These are phyloP conservation scores for Anneissia japonica DNA, from an alignment of 35 echinoderm and acorn worm species.

Conservation along the genomic window DNA sequence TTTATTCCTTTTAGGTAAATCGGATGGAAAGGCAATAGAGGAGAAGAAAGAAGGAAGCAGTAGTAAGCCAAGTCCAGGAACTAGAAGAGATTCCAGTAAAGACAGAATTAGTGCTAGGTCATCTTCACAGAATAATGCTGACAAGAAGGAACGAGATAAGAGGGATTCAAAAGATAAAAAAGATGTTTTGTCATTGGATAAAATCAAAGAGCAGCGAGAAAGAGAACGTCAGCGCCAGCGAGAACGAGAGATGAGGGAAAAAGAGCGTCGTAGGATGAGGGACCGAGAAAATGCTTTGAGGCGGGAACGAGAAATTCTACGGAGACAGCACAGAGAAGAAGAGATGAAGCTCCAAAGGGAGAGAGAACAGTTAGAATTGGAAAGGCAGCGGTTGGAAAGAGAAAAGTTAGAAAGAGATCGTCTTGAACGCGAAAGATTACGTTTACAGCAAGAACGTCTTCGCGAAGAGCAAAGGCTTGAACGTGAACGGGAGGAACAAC, in stretches of 20 bases:
- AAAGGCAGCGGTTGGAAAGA: conserved; percentile 54
- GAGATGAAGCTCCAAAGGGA: conserved; percentile 46
- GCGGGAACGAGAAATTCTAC: conserved; percentile 67
- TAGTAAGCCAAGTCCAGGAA: not conserved
- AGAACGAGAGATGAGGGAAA: conserved; percentile 57
- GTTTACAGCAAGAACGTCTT: conserved; percentile 63
- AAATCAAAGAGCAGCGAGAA: conserved; percentile 83
- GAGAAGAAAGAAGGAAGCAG: not conserved
- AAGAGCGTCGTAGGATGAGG: conserved; percentile 61
- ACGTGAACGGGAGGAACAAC: conserved; percentile 39
- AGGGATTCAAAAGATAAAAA: conserved; percentile 37
- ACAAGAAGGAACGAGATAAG: not conserved
- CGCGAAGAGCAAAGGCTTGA: conserved; percentile 70
- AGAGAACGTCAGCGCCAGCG: conserved; percentile 65
- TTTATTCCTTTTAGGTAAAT: not conserved
- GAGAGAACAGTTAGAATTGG: conserved; percentile 48
- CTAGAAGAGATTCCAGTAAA: not conserved
- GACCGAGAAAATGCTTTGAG: conserved; percentile 52
- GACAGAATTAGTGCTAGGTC: conserved; percentile 13
- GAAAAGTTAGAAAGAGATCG: conserved; percentile 58
- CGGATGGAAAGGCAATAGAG: not conserved
- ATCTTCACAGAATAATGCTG: not conserved
- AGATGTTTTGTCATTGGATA: conserved; percentile 77
- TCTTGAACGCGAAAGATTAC: conserved; percentile 52
- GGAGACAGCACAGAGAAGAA: conserved; percentile 68